Evolutionary conservation across 2,113 vertebrate genomes (phyloP).

Genomic region (Progne subis): DNA sequence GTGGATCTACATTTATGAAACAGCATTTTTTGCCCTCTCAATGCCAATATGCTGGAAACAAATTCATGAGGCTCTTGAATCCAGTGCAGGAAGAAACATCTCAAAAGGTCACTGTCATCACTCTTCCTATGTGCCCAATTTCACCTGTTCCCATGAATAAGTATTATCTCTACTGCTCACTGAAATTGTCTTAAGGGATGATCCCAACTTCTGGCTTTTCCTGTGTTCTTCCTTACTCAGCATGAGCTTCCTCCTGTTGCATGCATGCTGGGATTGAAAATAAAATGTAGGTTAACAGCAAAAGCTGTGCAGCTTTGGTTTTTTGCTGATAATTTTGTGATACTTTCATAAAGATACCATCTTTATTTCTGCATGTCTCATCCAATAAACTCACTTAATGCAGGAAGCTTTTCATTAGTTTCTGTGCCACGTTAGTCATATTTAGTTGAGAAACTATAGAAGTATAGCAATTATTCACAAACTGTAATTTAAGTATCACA

Average conservation of each 20-base stretch:
- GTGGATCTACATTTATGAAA: background rate
- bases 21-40: background rate
- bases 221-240: background rate
- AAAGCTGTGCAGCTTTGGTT: background rate
- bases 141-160: background rate
- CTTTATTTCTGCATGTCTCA: background rate
- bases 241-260: background rate
- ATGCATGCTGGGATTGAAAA: background rate
- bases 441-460: background rate
- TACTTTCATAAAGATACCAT: background rate
- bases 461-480: background rate
- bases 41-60: background rate
- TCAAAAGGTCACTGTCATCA: background rate
- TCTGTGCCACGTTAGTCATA: background rate
- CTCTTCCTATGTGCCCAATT: background rate
- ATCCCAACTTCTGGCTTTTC: background rate
- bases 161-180: background rate
- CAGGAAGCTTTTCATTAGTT: background rate
- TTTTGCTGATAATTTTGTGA: background rate
- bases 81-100: background rate
- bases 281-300: background rate
- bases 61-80: background rate
- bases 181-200: background rate
- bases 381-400: background rate
- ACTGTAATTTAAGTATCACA: background rate